phyloP scores from a whole-genome alignment of 2,888 invertebrate genomes.

The Tinea trinotella region DNA sequence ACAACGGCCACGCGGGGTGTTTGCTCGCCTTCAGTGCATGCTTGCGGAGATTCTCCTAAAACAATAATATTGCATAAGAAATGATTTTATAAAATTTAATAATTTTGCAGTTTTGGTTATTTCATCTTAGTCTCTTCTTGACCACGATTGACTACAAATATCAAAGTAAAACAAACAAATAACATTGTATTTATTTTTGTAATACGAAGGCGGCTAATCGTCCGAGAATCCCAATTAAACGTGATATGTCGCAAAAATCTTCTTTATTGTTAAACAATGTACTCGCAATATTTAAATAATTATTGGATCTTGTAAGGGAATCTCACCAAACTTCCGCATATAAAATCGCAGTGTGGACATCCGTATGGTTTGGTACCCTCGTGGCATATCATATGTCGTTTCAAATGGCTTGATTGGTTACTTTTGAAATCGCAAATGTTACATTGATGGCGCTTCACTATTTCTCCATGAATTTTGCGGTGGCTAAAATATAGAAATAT shows the following conservation, averaged over 20 bases:
- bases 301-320: too few relatives aligned
- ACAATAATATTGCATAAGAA: too few relatives aligned
- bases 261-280: too few relatives aligned
- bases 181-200: too few relatives aligned
- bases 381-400: slow-evolving; percentile 85
- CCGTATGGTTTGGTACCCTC: slow-evolving; percentile 86
- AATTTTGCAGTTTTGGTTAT: not conserved
- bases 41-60: slow-evolving; percentile 92
- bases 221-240: too few relatives aligned
- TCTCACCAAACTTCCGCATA: slow-evolving; percentile 84
- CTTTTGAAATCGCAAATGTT: slow-evolving; percentile 79
- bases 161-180: too few relatives aligned
- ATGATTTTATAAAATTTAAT: not conserved
- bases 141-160: too few relatives aligned
- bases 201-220: too few relatives aligned
- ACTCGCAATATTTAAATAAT: too few relatives aligned
- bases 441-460: slow-evolving; percentile 72
- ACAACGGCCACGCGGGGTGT: slow-evolving; percentile 84
- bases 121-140: too few relatives aligned
- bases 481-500: slow-evolving; percentile 69
- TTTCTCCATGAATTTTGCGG: slow-evolving; percentile 67
- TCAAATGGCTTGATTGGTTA: slow-evolving; percentile 78
- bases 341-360: slow-evolving; percentile 87
- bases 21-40: slow-evolving; percentile 85
- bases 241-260: too few relatives aligned